Evolutionary conservation across 2,888 invertebrate genomes (phyloP).

Genomic region (Brachyopa scutellaris): DNA sequence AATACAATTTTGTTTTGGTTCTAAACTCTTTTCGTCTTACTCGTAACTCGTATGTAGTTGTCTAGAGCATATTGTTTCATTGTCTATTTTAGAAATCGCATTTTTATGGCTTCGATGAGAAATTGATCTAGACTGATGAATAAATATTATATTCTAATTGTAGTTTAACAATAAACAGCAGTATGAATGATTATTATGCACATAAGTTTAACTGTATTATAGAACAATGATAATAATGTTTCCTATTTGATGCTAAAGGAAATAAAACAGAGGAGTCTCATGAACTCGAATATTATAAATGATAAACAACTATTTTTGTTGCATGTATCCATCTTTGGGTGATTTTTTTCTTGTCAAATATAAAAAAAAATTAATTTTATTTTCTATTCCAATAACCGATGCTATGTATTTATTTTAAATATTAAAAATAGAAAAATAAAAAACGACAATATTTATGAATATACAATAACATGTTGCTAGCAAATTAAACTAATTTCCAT

Average conservation of each 20-base stretch:
- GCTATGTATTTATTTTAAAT: conserved; percentile 3
- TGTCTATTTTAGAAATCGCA: conserved; percentile 23
- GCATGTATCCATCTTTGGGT: neutral
- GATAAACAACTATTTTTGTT: neutral
- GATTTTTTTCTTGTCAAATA: neutral
- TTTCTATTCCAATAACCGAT: neutral
- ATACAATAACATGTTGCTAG: conserved; percentile 4
- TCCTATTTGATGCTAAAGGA: neutral
- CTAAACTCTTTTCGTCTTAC: neutral
- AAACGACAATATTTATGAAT: conserved; percentile 39
- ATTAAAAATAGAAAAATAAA: neutral
- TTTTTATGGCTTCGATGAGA: conserved; percentile 25
- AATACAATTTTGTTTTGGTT: neutral
- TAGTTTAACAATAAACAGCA: neutral
- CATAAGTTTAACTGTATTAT: conserved; percentile 13
- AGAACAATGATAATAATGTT: conserved; percentile 9
- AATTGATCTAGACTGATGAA: conserved; percentile 43
- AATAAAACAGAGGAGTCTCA: conserved; percentile 17
- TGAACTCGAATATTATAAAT: conserved; percentile 32
- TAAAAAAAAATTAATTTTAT: neutral
- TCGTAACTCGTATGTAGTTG: neutral
- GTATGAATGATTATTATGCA: neutral
- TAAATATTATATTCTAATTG: conserved; percentile 7
- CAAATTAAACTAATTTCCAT: neutral
- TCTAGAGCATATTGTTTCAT: conserved; percentile 4